phyloP scores from a whole-genome alignment of 1,140 invertebrate species.

The Metaphire vulgaris region DNA sequence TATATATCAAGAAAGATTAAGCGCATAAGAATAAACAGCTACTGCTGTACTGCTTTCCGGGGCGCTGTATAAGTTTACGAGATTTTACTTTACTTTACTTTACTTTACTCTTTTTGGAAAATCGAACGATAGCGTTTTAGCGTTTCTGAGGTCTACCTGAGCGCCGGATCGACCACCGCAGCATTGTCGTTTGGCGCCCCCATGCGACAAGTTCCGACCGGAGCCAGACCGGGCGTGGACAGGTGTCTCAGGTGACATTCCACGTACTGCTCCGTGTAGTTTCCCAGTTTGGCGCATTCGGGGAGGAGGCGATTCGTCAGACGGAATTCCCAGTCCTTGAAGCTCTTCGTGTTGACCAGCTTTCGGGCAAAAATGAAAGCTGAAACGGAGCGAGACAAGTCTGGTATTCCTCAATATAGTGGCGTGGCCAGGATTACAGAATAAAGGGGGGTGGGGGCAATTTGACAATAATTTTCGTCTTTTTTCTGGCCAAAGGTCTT shows the following conservation, averaged over 20 bases:
- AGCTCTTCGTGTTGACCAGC: conserved; percentile 22
- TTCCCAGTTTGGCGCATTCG: conserved; percentile 25
- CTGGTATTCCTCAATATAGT: background rate
- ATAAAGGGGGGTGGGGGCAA: too few species aligned
- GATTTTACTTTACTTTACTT: too few species aligned
- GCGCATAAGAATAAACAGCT: too few species aligned
- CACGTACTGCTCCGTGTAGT: conserved; percentile 24
- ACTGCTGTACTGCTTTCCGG: too few species aligned
- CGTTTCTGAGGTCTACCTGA: too few species aligned
- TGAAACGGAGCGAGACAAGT: background rate
- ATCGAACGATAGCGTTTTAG: too few species aligned
- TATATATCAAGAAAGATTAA: too few species aligned
- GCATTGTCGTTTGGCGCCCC: conserved; percentile 56
- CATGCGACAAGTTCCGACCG: conserved; percentile 69
- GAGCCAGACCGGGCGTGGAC: conserved; percentile 37
- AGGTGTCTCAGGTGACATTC: conserved; percentile 27
- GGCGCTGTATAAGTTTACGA: too few species aligned
- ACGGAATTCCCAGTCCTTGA: conserved; percentile 27
- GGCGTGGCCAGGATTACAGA: too few species aligned
- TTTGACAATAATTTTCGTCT: too few species aligned
- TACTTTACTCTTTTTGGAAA: too few species aligned
- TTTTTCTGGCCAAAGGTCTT: too few species aligned
- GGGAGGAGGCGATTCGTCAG: conserved; percentile 20
- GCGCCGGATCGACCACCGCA: conserved; percentile 54
- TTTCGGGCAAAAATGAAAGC: conserved; percentile 19